Conservation (phyloP, 2,888 invertebrate genomes). For the Xylophagus ater region DNA sequence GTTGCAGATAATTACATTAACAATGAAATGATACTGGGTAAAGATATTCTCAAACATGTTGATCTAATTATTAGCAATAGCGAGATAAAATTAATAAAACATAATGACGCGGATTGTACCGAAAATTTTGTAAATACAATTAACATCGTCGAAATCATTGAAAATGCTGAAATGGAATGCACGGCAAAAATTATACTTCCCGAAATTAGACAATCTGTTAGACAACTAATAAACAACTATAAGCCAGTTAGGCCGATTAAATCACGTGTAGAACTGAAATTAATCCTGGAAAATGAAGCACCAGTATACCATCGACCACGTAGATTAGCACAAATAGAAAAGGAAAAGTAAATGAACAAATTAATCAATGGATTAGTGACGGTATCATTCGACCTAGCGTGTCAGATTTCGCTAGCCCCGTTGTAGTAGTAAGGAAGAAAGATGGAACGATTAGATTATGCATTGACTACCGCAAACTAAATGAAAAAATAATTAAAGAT, state of each 20-base stretch:
- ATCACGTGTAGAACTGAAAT: slow-evolving; percentile 15
- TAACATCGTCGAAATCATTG: too few species aligned
- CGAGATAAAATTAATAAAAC: too few species aligned
- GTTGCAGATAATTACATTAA: too few species aligned
- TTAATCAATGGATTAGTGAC: slow-evolving; percentile 24
- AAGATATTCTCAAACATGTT: too few species aligned
- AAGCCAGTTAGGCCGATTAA: slow-evolving; percentile 3
- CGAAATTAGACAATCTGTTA: slow-evolving; percentile 1
- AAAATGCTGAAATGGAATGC: too few species aligned
- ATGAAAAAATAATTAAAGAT: slow-evolving; percentile 26
- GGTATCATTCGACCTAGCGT: slow-evolving; percentile 23
- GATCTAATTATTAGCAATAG: too few species aligned
- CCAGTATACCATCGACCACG: slow-evolving; percentile 22
- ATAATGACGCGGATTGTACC: too few species aligned
- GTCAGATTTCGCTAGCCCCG: slow-evolving; percentile 24
- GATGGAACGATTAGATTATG: slow-evolving; percentile 20
- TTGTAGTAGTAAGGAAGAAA: slow-evolving; percentile 20
- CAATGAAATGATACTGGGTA: too few species aligned
- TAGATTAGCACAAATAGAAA: slow-evolving; percentile 21
- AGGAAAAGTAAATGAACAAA: slow-evolving; percentile 20
- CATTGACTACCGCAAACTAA: slow-evolving; percentile 30
- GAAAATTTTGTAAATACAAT: too few species aligned
- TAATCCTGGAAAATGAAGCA: slow-evolving; percentile 23
- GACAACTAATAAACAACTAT: slow-evolving; percentile 2
- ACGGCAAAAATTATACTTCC: too few species aligned